Evolutionary conservation across 2,888 invertebrate species (phyloP), one percentile per base, ranked within the genome.

Genomic region (Harpagoxenus sublaevis): DNA sequence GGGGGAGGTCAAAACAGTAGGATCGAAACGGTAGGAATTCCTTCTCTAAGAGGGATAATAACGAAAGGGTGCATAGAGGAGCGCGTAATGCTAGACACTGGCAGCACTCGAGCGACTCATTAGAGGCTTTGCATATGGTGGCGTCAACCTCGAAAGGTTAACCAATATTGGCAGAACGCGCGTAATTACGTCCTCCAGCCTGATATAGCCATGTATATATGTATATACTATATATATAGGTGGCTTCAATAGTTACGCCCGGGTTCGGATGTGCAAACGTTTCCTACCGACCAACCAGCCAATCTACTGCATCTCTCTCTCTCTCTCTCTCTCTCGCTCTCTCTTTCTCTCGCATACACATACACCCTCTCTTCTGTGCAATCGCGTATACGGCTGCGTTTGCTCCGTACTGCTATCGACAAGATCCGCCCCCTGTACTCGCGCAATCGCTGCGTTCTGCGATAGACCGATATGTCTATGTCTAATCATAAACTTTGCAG

Each of bases 121-220:
- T 94, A 94, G 92, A 92, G 94, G 93, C 94, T 93, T 94, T 94
- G 94, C 94, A 93, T 94, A 94, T 93, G 94, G 94, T 92, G 93
- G 93, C 94, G 94, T 93, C 94, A 94, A 94, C 94, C 94, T 95
- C 94, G 94, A 95, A 95, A 95, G 95, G 94, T 94, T 94, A 94
- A 94, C 94, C 94, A 95, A 95, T 95, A 95, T 95, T 95, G 94
- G 94, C 93, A 94, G 94, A 94, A 94, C 94, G 92, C 93, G 92
- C 94, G 94, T 95, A 94, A 95, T 94, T 95, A 94, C 94, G 93
- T 92, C 92, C 92, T 92, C 91, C 91, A 90, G 88, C 91, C 91
- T 89, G 87, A 91, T 90, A 91, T 88, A 90, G 87, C 86, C 86
- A 66, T 84, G 86, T 90, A 84, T 89, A 87, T 77, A 39, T 65